Evolutionary conservation across 2,888 invertebrate species (phyloP).

Genomic region (Lasioglossum malachurum): DNA sequence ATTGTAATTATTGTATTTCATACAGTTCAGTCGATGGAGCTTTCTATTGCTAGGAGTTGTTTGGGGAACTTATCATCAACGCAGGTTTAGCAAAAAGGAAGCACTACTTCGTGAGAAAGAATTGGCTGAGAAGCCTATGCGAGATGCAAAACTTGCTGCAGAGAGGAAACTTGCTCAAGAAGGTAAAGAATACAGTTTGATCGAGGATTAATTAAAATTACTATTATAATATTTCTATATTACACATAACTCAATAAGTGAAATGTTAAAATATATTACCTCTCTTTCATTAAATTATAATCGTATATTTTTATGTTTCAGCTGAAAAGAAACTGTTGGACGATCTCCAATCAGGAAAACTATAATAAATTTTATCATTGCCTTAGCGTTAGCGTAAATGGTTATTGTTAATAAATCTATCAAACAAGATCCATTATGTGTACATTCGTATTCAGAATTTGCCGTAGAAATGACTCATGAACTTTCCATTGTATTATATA

Average conservation of each 20-base stretch:
- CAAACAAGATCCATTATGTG: neutral
- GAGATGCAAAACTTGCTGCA: conserved; percentile 90
- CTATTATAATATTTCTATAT: neutral
- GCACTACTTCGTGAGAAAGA: conserved; percentile 89
- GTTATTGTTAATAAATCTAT: conserved; percentile 28
- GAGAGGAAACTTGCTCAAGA: conserved; percentile 86
- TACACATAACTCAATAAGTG: neutral
- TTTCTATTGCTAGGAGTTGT: conserved; percentile 90
- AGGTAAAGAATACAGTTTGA: conserved; percentile 25
- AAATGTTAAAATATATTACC: neutral
- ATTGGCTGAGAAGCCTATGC: conserved; percentile 88
- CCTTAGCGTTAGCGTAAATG: conserved; percentile 45
- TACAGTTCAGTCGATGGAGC: conserved; percentile 93
- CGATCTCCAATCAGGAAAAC: conserved; percentile 82
- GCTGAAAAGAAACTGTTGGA: conserved; percentile 85
- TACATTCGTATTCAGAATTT: conserved; percentile 11
- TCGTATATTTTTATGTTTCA: conserved; percentile 81
- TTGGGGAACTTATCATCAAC: conserved; percentile 92
- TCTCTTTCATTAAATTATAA: neutral
- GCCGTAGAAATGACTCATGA: neutral
- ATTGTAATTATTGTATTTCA: neutral
- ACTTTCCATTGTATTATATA: conserved; percentile 21
- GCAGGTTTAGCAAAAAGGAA: conserved; percentile 89
- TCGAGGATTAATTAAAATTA: neutral
- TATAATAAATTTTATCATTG: conserved; percentile 65